A percentile compares a stretch with the other conserved stretches of the same genome.
phyloP scores from a whole-genome alignment of 2,797 vertebrate genomes.

The Catostomus latipinnis region DNA sequence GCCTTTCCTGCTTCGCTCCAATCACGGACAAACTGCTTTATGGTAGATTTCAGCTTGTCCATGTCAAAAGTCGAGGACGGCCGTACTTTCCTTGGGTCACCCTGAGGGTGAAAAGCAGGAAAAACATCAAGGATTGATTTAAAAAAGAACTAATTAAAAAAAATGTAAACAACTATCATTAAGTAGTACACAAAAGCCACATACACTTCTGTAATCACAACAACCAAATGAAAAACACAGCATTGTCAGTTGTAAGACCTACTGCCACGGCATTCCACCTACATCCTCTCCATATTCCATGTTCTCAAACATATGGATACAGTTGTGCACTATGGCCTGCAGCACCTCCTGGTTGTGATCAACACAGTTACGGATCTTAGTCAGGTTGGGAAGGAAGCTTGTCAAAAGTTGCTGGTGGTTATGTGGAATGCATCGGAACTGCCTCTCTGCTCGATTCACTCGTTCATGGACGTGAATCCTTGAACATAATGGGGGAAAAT shows the following conservation, averaged over 20 bases:
- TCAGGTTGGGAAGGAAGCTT: conserved; percentile 86
- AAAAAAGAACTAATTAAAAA: too few species aligned
- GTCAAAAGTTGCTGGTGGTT: conserved; percentile 89
- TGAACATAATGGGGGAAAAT: conserved; percentile 64
- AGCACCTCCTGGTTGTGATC: conserved; percentile 95
- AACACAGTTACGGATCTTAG: conserved; percentile 87
- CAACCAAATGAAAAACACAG: neutral
- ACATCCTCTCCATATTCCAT: conserved; percentile 94
- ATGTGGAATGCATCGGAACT: conserved; percentile 87
- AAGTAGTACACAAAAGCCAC: too few species aligned
- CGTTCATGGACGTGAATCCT: conserved; percentile 90
- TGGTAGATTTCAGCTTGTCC: conserved; percentile 99
- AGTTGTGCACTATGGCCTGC: conserved; percentile 91
- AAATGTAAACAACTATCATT: too few species aligned
- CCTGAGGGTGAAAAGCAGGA: neutral
- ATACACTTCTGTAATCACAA: neutral
- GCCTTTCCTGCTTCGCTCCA: conserved; percentile 92
- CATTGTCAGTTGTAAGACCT: conserved; percentile 27
- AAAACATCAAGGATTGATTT: neutral
- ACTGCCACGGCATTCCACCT: conserved; percentile 39
- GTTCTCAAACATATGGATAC: conserved; percentile 97
- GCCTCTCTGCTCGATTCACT: conserved; percentile 91
- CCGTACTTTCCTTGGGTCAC: conserved; percentile 79
- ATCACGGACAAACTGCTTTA: conserved; percentile 99
- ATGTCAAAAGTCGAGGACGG: conserved; percentile 96